Percentiles rank a stretch among this genome's conserved stretches.
Evolutionary conservation across 2,888 invertebrate species (phyloP).

Genomic region (Drosophila anomelani): DNA sequence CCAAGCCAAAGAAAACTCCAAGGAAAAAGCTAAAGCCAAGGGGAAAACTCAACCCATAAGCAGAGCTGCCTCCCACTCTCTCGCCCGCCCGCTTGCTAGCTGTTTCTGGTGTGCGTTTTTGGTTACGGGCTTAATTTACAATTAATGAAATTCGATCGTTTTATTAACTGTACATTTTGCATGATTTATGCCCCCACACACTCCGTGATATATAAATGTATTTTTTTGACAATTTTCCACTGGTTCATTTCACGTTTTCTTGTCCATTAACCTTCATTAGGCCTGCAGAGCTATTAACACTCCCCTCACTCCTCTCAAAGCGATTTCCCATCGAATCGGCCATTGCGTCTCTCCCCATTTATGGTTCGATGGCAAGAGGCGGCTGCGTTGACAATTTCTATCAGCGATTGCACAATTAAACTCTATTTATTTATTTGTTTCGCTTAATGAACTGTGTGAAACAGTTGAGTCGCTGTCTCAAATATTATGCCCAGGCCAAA

Average conservation of each 20-base stretch:
- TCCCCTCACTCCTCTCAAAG: not conserved
- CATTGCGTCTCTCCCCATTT: constrained; percentile 44
- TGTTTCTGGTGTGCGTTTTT: constrained; percentile 34
- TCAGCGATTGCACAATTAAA: constrained; percentile 74
- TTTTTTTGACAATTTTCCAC: constrained; percentile 47
- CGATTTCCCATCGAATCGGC: constrained; percentile 2
- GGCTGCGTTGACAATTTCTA: constrained; percentile 65
- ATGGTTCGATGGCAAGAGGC: constrained; percentile 36
- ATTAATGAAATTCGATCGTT: constrained; percentile 82
- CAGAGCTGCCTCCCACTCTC: not conserved
- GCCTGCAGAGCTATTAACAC: constrained; percentile 34
- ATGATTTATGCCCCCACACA: constrained; percentile 10
- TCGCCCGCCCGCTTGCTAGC: not conserved
- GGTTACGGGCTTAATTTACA: constrained; percentile 74
- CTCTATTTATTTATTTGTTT: constrained; percentile 71
- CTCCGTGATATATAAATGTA: not conserved
- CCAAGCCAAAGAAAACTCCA: constrained; percentile 11
- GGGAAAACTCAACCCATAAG: constrained; percentile 12
- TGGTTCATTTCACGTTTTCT: constrained; percentile 49
- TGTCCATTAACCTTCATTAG: constrained; percentile 79
- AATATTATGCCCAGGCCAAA: constrained; percentile 32
- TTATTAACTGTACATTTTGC: constrained; percentile 76
- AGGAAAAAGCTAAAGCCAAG: constrained; percentile 11
- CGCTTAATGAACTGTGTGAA: constrained; percentile 76
- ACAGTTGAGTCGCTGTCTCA: constrained; percentile 49